phyloP scores from a whole-genome alignment of 2,797 vertebrate species.

The Spea hammondii region DNA sequence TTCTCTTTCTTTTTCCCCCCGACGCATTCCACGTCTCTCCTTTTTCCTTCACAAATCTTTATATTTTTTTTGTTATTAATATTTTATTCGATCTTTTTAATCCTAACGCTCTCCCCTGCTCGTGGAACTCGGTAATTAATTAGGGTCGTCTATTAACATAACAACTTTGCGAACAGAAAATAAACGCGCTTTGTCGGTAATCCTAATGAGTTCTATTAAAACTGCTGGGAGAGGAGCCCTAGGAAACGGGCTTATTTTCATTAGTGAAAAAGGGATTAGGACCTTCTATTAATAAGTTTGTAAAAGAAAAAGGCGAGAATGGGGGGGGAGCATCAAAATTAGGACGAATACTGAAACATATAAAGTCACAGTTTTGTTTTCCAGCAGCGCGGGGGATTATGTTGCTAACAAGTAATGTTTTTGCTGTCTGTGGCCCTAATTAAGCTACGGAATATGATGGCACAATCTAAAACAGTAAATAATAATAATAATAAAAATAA shows the following conservation, averaged over 20 bases:
- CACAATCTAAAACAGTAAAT: background rate
- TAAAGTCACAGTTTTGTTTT: background rate
- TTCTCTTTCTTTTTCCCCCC: no score
- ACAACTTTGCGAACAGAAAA: slow-evolving; percentile 25
- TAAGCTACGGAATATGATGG: background rate
- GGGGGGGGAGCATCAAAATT: background rate
- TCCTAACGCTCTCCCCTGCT: background rate
- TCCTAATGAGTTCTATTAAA: slow-evolving; percentile 25
- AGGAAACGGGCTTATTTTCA: slow-evolving; percentile 3
- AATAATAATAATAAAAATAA: no score
- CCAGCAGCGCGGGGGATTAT: background rate
- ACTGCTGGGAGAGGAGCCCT: background rate
- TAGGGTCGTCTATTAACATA: slow-evolving; percentile 7
- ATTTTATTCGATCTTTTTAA: background rate
- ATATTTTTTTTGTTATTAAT: background rate
- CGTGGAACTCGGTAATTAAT: slow-evolving; percentile 11
- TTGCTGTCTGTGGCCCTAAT: background rate
- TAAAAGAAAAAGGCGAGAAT: background rate
- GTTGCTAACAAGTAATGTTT: background rate
- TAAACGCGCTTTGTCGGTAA: background rate
- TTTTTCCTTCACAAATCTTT: background rate
- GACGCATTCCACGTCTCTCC: no score
- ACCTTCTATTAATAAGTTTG: slow-evolving; percentile 3
- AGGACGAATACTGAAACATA: background rate
- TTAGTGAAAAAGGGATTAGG: slow-evolving; percentile 25